phyloP scores from a whole-genome alignment of 2,797 vertebrate species.

The Syngnathus acus region DNA sequence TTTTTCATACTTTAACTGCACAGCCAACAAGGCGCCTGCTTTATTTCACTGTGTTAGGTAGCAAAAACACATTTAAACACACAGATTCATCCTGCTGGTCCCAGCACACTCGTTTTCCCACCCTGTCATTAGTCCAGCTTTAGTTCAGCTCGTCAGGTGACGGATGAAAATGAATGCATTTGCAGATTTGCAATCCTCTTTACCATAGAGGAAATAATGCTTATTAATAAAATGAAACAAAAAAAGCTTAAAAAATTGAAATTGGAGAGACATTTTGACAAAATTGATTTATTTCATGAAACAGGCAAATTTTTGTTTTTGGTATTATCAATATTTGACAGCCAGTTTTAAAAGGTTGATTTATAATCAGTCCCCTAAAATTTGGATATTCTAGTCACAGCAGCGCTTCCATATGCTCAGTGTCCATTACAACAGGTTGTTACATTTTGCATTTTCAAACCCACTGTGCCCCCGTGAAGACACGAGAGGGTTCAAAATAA shows the following conservation, averaged over 20 bases:
- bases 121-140: slow-evolving; percentile 52
- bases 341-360: background rate
- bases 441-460: background rate
- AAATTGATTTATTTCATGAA: no score
- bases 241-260: no score
- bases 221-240: background rate
- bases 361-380: background rate
- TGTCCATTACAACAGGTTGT: background rate
- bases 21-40: background rate
- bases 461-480: background rate
- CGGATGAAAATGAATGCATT: slow-evolving; percentile 47
- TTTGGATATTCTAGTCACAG: background rate
- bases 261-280: no score
- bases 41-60: background rate
- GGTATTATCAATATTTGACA: no score
- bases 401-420: background rate
- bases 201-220: background rate
- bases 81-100: slow-evolving; percentile 6
- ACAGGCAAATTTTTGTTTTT: no score
- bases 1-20: slow-evolving; percentile 21
- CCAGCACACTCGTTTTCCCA: slow-evolving; percentile 29
- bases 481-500: background rate
- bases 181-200: slow-evolving; percentile 15
- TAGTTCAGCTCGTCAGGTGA: slow-evolving; percentile 49
- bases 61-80: no score